Evolutionary conservation across 2,888 invertebrate genomes (phyloP), one percentile per base, ranked within the genome.

Genomic region (Tipula lateralis): DNA sequence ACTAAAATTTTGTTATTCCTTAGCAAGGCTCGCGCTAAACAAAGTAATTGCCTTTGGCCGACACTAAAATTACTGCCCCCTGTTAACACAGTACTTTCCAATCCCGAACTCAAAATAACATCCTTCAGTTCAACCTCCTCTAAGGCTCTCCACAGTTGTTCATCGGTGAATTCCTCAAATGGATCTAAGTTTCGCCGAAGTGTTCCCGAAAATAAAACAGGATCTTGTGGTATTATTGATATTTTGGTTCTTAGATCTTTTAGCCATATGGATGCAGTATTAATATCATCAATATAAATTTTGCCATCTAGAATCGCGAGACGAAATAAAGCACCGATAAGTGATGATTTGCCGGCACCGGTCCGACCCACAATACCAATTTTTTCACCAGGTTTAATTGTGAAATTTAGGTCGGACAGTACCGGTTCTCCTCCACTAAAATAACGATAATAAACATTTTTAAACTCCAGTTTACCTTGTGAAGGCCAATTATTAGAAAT

Each of bases 341-440:
- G 89, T 0, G 94, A 94, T 0, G 94, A 94, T 89, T 95, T 95
- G 6, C 95, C 96, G 7, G 95, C 95, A 19, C 94, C 94, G 1
- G 93, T 94, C 85, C 93, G 88, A 4, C 94, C 93, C 29, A 93
- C 92, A 86, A 93, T 92, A n/a, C 93, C 93, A 85, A 93, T 89
- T 92, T 93, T 93, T 87, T 92, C 91, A 85, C 89, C 91, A 9
- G 92, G 88, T 84, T 91, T 88, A 24, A 93, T 91, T 0, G 86
- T 86, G 34, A 93, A 89, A 50, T 92, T 93, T 86, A 97, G 91
- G 86, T 94, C 94, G 85, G 93, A 93, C 85, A 97, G 92, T 36
- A 96, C 96, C 80, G 96, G 92, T 88, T 96, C 96, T 85, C 95
- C 90, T n/a, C 94, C 96, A 86, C 94, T 92, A 86, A 96, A 92